Evolutionary conservation across 1,140 invertebrate species (phyloP).

Genomic region (Agraylea sexmaculata): DNA sequence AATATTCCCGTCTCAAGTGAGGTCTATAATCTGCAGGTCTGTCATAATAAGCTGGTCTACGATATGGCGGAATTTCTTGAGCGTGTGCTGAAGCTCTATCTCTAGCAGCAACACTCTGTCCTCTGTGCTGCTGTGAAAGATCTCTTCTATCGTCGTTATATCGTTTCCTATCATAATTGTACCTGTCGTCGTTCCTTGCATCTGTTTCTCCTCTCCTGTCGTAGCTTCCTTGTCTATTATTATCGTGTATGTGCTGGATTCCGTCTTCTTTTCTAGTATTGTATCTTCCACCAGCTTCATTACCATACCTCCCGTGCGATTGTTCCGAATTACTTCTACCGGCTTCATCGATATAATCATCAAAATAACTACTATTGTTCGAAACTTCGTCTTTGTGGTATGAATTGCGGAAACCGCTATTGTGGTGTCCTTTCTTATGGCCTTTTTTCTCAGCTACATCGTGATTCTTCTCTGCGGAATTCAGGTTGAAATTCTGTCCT

Average conservation of each 20-base stretch:
- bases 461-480: conserved; percentile 32
- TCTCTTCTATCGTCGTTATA: conserved; percentile 39
- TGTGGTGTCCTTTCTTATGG: conserved; percentile 51
- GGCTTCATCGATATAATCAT: conserved; percentile 47
- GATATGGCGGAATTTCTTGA: conserved; percentile 21
- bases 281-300: conserved; percentile 35
- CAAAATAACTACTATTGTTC: conserved; percentile 51
- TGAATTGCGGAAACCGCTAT: conserved; percentile 49
- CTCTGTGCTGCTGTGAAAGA: conserved; percentile 33
- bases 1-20: conserved; percentile 8
- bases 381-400: conserved; percentile 55
- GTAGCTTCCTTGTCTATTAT: conserved; percentile 34
- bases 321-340: conserved; percentile 41
- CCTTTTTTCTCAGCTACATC: conserved; percentile 38
- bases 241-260: conserved; percentile 30
- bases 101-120: conserved; percentile 31
- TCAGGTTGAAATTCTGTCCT: conserved; percentile 31
- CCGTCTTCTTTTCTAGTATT: conserved; percentile 36
- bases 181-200: conserved; percentile 32
- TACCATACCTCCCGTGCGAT: conserved; percentile 34
- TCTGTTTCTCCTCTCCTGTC: conserved; percentile 39
- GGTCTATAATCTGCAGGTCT: conserved; percentile 17
- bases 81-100: conserved; percentile 27
- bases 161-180: conserved; percentile 39
- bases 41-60: conserved; percentile 22